A percentile compares a stretch with the other conserved stretches of the same genome.
Conservation (phyloP, 2,888 invertebrate species). For the Cancer borealis region DNA sequence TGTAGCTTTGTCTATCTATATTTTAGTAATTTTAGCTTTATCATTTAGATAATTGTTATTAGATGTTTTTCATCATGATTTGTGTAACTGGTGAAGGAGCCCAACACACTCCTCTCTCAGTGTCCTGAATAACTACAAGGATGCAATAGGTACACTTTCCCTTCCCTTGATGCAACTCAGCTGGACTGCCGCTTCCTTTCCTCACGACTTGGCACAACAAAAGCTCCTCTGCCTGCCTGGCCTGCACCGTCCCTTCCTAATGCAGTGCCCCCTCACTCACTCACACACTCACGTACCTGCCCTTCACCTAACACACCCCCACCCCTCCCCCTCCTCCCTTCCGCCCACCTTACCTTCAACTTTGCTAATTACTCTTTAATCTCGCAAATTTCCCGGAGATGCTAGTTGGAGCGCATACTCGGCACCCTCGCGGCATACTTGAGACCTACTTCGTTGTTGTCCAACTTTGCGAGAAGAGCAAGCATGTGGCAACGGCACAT, state of each 20-base stretch:
- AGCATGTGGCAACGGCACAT: constrained; percentile 23
- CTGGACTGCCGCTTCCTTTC: background rate
- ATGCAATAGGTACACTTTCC: background rate
- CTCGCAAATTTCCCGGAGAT: constrained; percentile 34
- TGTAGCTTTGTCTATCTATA: too few relatives aligned
- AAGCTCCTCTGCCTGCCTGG: background rate
- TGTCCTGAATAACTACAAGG: too few relatives aligned
- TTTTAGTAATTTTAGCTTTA: background rate
- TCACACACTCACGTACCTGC: background rate
- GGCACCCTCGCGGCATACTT: constrained; percentile 34
- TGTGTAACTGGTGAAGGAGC: too few relatives aligned
- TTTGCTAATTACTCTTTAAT: constrained; percentile 34
- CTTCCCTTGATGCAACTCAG: background rate
- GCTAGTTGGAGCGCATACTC: constrained; percentile 34
- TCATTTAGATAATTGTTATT: background rate
- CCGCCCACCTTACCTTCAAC: constrained; percentile 13
- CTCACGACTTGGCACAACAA: background rate
- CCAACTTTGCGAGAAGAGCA: constrained; percentile 16
- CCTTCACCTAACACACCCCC: background rate
- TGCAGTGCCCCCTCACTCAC: constrained; percentile 2
- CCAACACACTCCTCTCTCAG: too few relatives aligned
- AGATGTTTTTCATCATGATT: too few relatives aligned
- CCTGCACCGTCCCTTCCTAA: background rate
- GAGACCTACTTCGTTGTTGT: constrained; percentile 31
- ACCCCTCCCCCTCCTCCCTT: background rate